These are phyloP conservation scores for Achlya flavicornis DNA, from an alignment of 2,888 invertebrate genomes.

Conservation along the genomic window DNA sequence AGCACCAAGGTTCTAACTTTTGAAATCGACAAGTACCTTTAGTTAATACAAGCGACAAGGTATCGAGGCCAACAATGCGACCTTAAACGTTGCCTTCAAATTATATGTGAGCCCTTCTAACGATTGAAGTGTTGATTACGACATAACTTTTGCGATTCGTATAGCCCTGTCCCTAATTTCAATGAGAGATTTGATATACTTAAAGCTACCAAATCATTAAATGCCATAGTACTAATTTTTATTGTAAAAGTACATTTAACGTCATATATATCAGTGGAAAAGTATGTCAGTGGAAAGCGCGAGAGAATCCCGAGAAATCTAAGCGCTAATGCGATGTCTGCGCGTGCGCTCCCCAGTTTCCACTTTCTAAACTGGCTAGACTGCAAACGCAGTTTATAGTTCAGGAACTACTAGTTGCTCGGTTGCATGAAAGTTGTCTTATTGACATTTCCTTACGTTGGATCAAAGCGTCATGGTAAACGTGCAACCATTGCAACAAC, in stretches of 20 bases:
- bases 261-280: conserved; percentile 51
- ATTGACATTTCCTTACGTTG: conserved; percentile 68
- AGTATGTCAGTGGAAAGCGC: conserved; percentile 83
- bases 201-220: conserved; percentile 11
- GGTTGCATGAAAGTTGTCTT: conserved; percentile 71
- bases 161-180: conserved; percentile 64
- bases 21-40: conserved; percentile 75
- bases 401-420: conserved; percentile 69
- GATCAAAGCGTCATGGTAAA: conserved; percentile 25
- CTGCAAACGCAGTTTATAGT: conserved; percentile 67
- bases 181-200: conserved; percentile 24
- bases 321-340: conserved; percentile 67
- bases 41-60: conserved; percentile 59
- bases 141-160: conserved; percentile 72
- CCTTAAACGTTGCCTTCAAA: conserved; percentile 78
- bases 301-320: conserved; percentile 82
- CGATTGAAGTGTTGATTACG: conserved; percentile 67
- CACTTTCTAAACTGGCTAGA: conserved; percentile 81
- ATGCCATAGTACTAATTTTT: conserved; percentile 14
- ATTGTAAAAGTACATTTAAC: conserved; percentile 19
- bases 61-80: conserved; percentile 67
- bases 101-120: conserved; percentile 78
- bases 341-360: conserved; percentile 68
- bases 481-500: conserved; percentile 13
- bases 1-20: conserved; percentile 79